phyloP scores from a whole-genome alignment of 92 coral and sea anemone species.

The Epizoanthus ramosus region DNA sequence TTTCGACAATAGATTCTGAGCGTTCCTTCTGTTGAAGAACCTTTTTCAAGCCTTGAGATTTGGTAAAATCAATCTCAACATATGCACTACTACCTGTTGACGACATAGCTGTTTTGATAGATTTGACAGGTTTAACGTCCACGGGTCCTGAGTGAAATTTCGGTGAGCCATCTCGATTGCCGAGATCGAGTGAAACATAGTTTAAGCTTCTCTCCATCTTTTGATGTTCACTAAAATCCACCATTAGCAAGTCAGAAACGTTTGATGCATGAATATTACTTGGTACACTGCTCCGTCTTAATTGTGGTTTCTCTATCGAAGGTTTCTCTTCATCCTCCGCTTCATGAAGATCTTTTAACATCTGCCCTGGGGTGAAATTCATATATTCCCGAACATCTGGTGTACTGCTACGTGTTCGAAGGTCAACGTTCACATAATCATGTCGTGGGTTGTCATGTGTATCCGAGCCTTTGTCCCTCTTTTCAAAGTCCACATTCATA shows the following conservation, averaged over 20 bases:
- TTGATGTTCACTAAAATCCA: conserved; percentile 1
- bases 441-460: conserved; percentile 39
- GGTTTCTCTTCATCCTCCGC: neutral
- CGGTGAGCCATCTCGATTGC: neutral
- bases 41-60: conserved; percentile 83
- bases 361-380: conserved; percentile 57
- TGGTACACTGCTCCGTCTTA: neutral
- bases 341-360: conserved; percentile 19
- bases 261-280: neutral
- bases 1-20: conserved; percentile 18
- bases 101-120: neutral
- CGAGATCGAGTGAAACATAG: conserved; percentile 38
- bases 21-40: conserved; percentile 63
- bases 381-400: conserved; percentile 68
- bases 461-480: conserved; percentile 27
- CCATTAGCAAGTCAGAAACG: neutral
- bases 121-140: too few relatives aligned
- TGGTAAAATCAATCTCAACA: conserved; percentile 84
- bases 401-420: conserved; percentile 47
- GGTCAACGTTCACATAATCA: conserved; percentile 66
- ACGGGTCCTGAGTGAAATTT: too few relatives aligned
- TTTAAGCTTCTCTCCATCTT: neutral
- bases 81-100: conserved; percentile 48
- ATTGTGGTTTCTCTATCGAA: neutral
- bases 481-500: conserved; percentile 57